Conservation (phyloP, 2,888 invertebrate genomes). For the Baccha elongata region DNA sequence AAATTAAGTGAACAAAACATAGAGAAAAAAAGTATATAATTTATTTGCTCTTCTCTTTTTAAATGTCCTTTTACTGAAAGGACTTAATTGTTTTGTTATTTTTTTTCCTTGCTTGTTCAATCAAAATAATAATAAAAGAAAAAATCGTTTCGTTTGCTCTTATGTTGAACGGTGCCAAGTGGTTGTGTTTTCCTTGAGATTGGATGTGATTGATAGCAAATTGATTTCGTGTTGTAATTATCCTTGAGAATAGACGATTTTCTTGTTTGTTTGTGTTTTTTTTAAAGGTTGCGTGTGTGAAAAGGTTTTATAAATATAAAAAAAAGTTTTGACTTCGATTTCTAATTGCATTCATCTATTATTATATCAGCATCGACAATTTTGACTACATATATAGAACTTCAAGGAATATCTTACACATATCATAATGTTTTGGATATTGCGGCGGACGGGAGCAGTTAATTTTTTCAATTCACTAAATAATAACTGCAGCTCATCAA, state of each 20-base stretch:
- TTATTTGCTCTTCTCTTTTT: constrained; percentile 3
- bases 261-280: background rate
- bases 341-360: background rate
- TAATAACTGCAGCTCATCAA: constrained; percentile 78
- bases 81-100: constrained; percentile 12
- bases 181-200: constrained; percentile 27
- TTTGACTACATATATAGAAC: background rate
- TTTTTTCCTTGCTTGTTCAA: constrained; percentile 11
- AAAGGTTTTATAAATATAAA: background rate
- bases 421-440: constrained; percentile 78
- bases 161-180: constrained; percentile 30
- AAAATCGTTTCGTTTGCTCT: constrained; percentile 14
- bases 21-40: background rate
- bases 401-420: background rate
- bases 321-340: constrained; percentile 24
- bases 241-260: constrained; percentile 32
- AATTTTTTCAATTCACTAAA: constrained; percentile 79
- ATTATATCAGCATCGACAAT: background rate
- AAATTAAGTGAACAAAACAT: background rate
- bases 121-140: constrained; percentile 8
- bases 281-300: background rate
- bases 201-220: constrained; percentile 52
- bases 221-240: constrained; percentile 59
- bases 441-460: constrained; percentile 79
- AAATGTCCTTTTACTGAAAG: constrained; percentile 35